Evolutionary conservation across 2,113 vertebrate species (phyloP).

Genomic region (Chitala chitala): DNA sequence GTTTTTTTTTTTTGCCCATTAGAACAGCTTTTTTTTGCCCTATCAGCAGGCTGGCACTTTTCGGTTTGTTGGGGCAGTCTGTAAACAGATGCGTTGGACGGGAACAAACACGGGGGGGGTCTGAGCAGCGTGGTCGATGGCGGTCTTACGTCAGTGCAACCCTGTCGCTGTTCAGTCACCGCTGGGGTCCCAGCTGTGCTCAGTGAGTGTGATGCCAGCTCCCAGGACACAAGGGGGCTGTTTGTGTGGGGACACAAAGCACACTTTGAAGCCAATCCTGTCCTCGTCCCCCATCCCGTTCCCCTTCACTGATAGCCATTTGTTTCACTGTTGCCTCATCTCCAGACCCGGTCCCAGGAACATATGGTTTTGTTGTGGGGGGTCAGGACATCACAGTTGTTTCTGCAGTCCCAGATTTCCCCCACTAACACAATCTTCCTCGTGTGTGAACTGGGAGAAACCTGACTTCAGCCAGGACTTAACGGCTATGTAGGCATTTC

Average conservation of each 20-base stretch:
- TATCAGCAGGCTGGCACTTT: no score
- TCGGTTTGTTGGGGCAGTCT: no score
- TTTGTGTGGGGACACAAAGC: conserved; percentile 53
- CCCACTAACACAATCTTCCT: no score
- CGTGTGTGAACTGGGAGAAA: no score
- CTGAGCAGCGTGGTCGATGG: neutral
- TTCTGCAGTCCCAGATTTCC: no score
- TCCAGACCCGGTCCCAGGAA: neutral
- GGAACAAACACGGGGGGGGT: neutral
- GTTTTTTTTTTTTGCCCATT: no score
- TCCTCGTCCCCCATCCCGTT: conserved; percentile 24
- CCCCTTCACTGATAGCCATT: conserved; percentile 30
- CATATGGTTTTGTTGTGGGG: neutral
- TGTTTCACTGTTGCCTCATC: conserved; percentile 36
- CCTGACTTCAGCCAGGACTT: no score
- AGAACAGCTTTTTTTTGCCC: no score
- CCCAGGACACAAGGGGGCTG: conserved; percentile 46
- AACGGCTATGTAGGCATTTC: no score
- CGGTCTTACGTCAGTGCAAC: conserved; percentile 19
- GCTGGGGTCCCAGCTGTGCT: conserved; percentile 33
- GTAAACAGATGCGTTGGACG: neutral
- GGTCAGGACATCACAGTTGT: no score
- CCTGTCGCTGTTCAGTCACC: conserved; percentile 27
- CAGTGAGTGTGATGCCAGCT: conserved; percentile 34
- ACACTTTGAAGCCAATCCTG: conserved; percentile 32